Evolutionary conservation across 1,140 invertebrate species (phyloP).

Genomic region (Octopus bimaculoides): DNA sequence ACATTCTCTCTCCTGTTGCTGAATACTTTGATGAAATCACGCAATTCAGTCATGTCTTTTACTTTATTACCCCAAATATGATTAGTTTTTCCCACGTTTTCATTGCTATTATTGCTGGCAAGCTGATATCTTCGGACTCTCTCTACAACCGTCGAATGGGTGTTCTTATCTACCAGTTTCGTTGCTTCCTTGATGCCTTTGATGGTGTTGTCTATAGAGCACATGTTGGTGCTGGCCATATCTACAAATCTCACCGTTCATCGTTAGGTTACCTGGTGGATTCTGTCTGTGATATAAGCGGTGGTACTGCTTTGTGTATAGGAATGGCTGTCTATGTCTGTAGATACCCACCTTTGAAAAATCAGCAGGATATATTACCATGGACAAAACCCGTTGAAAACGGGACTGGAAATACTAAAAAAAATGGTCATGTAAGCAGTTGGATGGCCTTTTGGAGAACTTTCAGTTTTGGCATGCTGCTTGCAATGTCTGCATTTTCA

Average conservation of each 20-base stretch:
- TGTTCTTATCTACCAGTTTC: slow-evolving; percentile 44
- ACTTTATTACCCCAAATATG: slow-evolving; percentile 52
- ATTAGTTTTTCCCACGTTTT: slow-evolving; percentile 47
- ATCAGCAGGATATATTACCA: slow-evolving; percentile 18
- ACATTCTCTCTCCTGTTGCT: slow-evolving; percentile 43
- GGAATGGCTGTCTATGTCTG: slow-evolving; percentile 16
- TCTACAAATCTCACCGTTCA: slow-evolving; percentile 43
- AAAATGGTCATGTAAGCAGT: slow-evolving; percentile 28
- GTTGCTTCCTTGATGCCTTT: slow-evolving; percentile 48
- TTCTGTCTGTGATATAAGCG: slow-evolving; percentile 39
- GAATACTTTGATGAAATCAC: slow-evolving; percentile 47
- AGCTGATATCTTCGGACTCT: slow-evolving; percentile 45
- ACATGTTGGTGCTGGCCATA: slow-evolving; percentile 29
- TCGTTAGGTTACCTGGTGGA: slow-evolving; percentile 51
- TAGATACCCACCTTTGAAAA: slow-evolving; percentile 10
- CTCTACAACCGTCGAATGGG: slow-evolving; percentile 43
- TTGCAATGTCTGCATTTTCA: slow-evolving; percentile 34
- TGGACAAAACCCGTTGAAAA: slow-evolving; percentile 28
- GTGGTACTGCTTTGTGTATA: slow-evolving; percentile 35
- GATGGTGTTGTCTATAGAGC: slow-evolving; percentile 51
- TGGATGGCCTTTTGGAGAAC: slow-evolving; percentile 42
- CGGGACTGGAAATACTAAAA: slow-evolving; percentile 1
- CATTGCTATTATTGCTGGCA: slow-evolving; percentile 40
- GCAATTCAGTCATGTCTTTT: slow-evolving; percentile 47
- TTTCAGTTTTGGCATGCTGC: slow-evolving; percentile 39